A percentile compares a stretch with the other conserved stretches of the same genome.
phyloP scores from a whole-genome alignment of 2,888 invertebrate species.

The Heliothis peltigera region DNA sequence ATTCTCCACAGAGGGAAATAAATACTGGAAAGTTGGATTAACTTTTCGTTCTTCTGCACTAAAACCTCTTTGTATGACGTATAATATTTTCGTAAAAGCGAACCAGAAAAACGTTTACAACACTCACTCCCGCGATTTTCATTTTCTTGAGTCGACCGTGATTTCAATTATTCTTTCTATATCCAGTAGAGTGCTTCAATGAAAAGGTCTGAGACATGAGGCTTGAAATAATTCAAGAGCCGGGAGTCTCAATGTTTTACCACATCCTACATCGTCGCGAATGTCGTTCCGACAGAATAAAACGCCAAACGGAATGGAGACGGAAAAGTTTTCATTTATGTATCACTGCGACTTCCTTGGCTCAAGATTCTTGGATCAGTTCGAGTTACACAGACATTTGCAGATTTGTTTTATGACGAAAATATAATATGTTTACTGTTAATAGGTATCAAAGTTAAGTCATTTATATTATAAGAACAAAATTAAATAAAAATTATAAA shows the following conservation, averaged over 20 bases:
- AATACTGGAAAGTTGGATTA: slow-evolving; percentile 34
- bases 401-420: background rate
- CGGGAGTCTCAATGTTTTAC: slow-evolving; percentile 52
- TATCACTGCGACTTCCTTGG: slow-evolving; percentile 24
- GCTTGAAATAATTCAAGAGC: slow-evolving; percentile 56
- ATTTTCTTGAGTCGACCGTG: slow-evolving; percentile 14
- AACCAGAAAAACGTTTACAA: background rate
- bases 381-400: background rate
- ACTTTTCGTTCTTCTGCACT: background rate
- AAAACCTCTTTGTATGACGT: background rate
- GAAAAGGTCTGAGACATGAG: slow-evolving; percentile 51
- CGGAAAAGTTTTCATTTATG: slow-evolving; percentile 54
- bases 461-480: too few relatives aligned
- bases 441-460: background rate
- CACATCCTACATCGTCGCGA: slow-evolving; percentile 40
- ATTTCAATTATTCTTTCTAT: slow-evolving; percentile 52
- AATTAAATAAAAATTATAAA: too few relatives aligned
- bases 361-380: slow-evolving; percentile 8
- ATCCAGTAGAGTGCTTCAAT: slow-evolving; percentile 32
- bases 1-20: slow-evolving; percentile 17
- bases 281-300: slow-evolving; percentile 48
- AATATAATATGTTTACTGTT: background rate
- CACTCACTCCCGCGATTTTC: slow-evolving; percentile 7
- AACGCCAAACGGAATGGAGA: slow-evolving; percentile 49
- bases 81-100: slow-evolving; percentile 12